Evolutionary conservation across 1,140 invertebrate species (phyloP).

Genomic region (Pararge aegeria): DNA sequence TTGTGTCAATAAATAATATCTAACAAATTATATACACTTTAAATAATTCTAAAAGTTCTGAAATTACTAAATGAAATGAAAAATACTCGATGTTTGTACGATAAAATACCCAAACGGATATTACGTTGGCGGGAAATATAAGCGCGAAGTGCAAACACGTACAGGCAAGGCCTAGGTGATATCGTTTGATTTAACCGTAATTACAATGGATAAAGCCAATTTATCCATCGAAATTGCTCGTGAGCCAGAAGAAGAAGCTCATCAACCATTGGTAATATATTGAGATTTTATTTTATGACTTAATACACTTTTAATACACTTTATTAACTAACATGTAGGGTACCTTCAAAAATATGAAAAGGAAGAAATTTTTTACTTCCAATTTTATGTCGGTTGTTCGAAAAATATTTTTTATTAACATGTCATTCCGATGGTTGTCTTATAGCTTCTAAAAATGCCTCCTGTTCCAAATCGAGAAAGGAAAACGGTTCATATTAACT

Average conservation of each 20-base stretch:
- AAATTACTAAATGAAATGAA: too few relatives aligned
- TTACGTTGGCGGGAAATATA: background rate
- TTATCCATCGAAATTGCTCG: conserved; percentile 48
- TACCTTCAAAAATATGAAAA: too few relatives aligned
- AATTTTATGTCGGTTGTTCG: background rate
- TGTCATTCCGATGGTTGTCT: background rate
- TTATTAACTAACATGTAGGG: too few relatives aligned
- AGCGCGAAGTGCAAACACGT: background rate
- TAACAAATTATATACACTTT: too few relatives aligned
- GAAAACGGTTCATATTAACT: conserved; percentile 22
- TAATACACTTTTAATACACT: background rate
- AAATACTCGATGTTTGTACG: background rate
- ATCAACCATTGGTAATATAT: conserved; percentile 42
- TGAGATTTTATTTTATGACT: conserved; percentile 1
- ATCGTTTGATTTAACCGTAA: too few relatives aligned
- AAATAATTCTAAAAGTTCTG: too few relatives aligned
- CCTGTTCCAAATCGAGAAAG: conserved; percentile 10
- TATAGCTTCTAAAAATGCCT: background rate
- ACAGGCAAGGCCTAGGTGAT: too few relatives aligned
- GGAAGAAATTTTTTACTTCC: background rate
- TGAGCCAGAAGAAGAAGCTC: conserved; percentile 54
- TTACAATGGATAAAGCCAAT: conserved; percentile 42
- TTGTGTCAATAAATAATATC: too few relatives aligned
- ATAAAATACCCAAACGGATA: background rate
- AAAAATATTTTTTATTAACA: conserved; percentile 1